phyloP scores from a whole-genome alignment of 2,113 vertebrate genomes.

The Dicentrarchus labrax region DNA sequence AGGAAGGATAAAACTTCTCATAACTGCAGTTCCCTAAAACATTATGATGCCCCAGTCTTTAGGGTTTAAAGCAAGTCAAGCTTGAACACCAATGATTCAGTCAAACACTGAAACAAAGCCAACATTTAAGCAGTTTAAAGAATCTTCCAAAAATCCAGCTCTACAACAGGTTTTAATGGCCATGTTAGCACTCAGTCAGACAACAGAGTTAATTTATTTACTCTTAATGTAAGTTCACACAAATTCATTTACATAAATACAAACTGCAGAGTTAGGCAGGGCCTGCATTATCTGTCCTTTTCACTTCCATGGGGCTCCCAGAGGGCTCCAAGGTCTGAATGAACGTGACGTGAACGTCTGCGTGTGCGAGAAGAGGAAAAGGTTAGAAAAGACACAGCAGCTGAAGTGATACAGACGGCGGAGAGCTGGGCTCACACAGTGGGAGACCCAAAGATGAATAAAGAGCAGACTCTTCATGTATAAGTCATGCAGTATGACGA shows the following conservation, averaged over 20 bases:
- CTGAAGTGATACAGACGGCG: constrained; percentile 53
- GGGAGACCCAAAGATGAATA: constrained; percentile 73
- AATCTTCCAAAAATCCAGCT: not conserved
- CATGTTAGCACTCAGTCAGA: not conserved
- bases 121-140: not conserved
- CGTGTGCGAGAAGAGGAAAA: constrained; percentile 57
- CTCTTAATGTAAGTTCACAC: not conserved
- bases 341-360: constrained; percentile 28
- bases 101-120: not conserved
- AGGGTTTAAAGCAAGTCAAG: not conserved
- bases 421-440: constrained; percentile 33
- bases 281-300: constrained; percentile 34
- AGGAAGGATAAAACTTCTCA: not conserved
- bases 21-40: not conserved
- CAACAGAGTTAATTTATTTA: not conserved
- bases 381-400: constrained; percentile 46
- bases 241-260: not conserved
- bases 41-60: not conserved
- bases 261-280: constrained; percentile 4
- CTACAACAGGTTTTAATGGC: not conserved
- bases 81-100: not conserved
- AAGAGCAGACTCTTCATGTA: constrained; percentile 74
- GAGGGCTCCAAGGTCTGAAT: constrained; percentile 16
- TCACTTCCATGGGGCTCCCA: constrained; percentile 27
- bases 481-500: constrained; percentile 74